phyloP scores from a whole-genome alignment of 2,888 invertebrate species.

The Caenorhabditis parvicauda region DNA sequence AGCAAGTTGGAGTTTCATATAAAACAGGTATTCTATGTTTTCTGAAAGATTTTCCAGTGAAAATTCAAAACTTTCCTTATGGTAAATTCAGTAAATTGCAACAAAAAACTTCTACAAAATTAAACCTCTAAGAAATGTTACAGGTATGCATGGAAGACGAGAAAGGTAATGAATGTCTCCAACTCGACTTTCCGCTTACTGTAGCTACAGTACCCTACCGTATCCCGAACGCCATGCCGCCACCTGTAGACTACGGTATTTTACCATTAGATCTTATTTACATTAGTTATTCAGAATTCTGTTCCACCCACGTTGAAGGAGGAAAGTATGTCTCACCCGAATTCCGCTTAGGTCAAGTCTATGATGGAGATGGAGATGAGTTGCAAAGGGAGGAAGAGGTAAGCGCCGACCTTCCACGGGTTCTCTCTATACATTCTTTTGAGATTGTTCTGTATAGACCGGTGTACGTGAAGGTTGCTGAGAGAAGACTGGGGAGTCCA shows the following conservation, averaged over 20 bases:
- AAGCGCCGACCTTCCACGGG: neutral
- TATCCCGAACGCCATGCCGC: slow-evolving; percentile 63
- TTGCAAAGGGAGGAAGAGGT: slow-evolving; percentile 45
- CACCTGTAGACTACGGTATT: slow-evolving; percentile 58
- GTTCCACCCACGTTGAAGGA: slow-evolving; percentile 75
- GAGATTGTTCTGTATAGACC: slow-evolving; percentile 57
- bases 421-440: neutral
- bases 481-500: slow-evolving; percentile 30
- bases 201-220: slow-evolving; percentile 74
- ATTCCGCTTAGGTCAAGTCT: slow-evolving; percentile 76
- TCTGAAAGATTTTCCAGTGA: no score
- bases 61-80: no score
- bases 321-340: slow-evolving; percentile 78
- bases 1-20: neutral
- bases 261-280: neutral
- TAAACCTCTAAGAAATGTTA: slow-evolving; percentile 15
- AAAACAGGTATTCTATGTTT: no score
- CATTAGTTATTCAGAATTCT: slow-evolving; percentile 69
- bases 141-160: slow-evolving; percentile 75
- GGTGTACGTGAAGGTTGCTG: slow-evolving; percentile 49
- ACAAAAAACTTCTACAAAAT: neutral
- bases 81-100: no score
- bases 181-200: slow-evolving; percentile 76
- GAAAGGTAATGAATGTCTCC: slow-evolving; percentile 73
- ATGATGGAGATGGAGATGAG: slow-evolving; percentile 52